Base-by-base conservation (phyloP, 2,797 vertebrate genomes). In the Sibirionetta formosa region DNA sequence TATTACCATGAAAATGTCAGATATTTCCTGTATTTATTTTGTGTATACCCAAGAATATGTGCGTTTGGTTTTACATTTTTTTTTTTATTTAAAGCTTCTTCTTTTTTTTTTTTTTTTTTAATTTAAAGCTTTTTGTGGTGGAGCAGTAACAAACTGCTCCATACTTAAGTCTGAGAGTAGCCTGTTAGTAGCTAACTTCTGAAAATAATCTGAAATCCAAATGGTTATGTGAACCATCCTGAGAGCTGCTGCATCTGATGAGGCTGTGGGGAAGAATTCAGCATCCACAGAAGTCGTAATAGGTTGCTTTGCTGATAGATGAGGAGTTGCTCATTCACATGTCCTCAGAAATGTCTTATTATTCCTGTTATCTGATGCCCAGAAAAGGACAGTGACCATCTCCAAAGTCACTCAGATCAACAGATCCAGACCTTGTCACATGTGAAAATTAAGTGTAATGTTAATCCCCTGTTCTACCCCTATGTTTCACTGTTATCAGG, bases 21-120 rank as follows among this genome's bases (percentile, higher is more conserved):
- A 36, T 69, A 86, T 86, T 86, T 92, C 89, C 86, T 87, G 20
- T 75, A 89, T 90, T 93, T 93, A 69, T 85, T 96, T 91, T 85
- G 68, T 46, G 75, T 53, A 65, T 77, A 51, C 61, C 22, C 35
- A 29, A 94, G 61, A 56, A 80, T 88, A n/a, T 9, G 11, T 57
- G 16, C 12, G 2, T 50, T 76, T 91, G 65, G n/a, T 44, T 80
- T 40, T 38, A 54, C 16, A 38, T 56, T 76, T 86, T 27, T 65
- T 56, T 46, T 46, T 22, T 44, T 20, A 20, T 20, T 46, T 22
- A 46, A 44, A 44, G 8, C 42, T 65, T 53, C 23, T 23, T 24
- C 73, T 87, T 27, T 58, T 53, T 82, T 46, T 68, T 57, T 44
- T 18, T 44, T 44, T 65, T 65, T 53, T 46, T 46, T 46, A 76